These are phyloP conservation scores for Globia sparganii DNA, from an alignment of 2,888 invertebrate species.

Conservation along the genomic window DNA sequence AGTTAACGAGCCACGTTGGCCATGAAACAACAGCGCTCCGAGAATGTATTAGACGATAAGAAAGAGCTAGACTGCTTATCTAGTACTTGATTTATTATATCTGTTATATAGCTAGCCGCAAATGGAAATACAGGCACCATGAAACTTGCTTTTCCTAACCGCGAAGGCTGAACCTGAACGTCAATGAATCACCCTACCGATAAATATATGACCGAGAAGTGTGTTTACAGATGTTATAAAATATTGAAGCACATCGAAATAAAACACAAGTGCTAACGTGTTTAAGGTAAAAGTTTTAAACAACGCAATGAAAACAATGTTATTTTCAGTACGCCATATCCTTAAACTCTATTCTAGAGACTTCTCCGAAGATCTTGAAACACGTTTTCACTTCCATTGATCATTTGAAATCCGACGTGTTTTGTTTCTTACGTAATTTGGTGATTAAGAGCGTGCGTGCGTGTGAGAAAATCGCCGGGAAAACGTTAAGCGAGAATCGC, in stretches of 20 bases:
- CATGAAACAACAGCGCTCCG: conserved; percentile 42
- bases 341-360: conserved; percentile 28
- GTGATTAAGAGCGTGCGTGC: conserved; percentile 55
- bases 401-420: conserved; percentile 37
- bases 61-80: conserved; percentile 42
- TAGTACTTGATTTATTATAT: conserved; percentile 51
- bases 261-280: conserved; percentile 45
- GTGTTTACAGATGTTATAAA: conserved; percentile 38
- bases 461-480: conserved; percentile 60
- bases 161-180: conserved; percentile 12
- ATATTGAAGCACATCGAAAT: conserved; percentile 41
- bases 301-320: conserved; percentile 34
- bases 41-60: conserved; percentile 42
- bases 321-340: conserved; percentile 19
- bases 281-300: conserved; percentile 26
- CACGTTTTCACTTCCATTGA: conserved; percentile 52
- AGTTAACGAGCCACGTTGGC: conserved; percentile 31
- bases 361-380: conserved; percentile 40
- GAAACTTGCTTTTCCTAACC: conserved; percentile 36
- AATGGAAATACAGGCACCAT: conserved; percentile 40
- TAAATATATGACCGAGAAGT: background rate
- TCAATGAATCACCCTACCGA: conserved; percentile 25
- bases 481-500: conserved; percentile 55
- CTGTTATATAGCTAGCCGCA: conserved; percentile 6
- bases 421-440: conserved; percentile 45